A percentile compares a stretch with the other conserved stretches of the same genome.
Evolutionary conservation across 2,797 vertebrate genomes (phyloP).

Genomic region (Cossypha dichroa): DNA sequence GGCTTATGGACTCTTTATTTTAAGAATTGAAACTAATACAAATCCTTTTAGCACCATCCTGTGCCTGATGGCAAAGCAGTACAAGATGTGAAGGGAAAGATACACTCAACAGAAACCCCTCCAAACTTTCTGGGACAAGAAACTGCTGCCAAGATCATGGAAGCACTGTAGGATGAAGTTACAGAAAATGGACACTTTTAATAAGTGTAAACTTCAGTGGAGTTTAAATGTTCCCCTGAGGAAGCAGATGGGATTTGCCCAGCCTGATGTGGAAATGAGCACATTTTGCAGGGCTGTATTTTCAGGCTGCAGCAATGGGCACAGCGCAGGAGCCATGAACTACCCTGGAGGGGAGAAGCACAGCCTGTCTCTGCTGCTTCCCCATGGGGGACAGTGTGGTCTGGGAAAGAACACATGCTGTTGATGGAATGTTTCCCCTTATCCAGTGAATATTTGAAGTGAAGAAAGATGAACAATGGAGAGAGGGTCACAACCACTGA

Average conservation of each 20-base stretch:
- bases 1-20: background rate
- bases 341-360: background rate
- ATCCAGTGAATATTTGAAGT: background rate
- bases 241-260: background rate
- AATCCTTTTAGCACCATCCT: background rate
- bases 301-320: background rate
- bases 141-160: background rate
- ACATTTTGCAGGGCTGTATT: background rate
- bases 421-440: background rate
- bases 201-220: background rate
- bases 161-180: background rate
- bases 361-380: background rate
- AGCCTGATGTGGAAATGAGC: background rate
- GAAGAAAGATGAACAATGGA: background rate
- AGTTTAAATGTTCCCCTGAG: background rate
- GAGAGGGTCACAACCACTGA: background rate
- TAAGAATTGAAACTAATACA: background rate
- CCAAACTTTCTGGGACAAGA: background rate
- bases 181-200: background rate
- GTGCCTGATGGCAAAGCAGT: background rate
- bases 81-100: background rate
- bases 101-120: background rate
- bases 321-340: background rate
- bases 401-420: fast-evolving
- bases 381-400: background rate